Percentiles rank a stretch among this genome's conserved stretches.
phyloP scores from a whole-genome alignment of 2,797 vertebrate species.

The Phalanger gymnotis region DNA sequence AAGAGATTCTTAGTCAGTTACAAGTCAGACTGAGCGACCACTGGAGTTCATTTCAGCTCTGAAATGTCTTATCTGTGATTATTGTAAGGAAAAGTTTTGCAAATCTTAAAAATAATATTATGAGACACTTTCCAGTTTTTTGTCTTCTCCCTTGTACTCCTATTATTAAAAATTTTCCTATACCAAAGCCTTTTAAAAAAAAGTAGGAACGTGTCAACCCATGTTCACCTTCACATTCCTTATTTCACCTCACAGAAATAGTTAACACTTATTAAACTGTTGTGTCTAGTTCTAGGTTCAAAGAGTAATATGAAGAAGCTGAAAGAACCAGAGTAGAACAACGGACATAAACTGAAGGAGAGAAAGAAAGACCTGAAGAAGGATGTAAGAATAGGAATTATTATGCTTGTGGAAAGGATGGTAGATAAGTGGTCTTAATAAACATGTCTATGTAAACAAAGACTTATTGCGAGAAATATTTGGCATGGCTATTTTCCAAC shows the following conservation, averaged over 20 bases:
- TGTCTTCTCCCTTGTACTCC: background rate
- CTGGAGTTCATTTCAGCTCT: background rate
- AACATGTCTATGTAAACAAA: background rate
- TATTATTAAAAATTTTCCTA: background rate
- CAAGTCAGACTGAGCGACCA: background rate
- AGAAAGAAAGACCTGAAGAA: background rate
- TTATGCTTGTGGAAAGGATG: too few species aligned
- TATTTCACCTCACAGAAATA: background rate
- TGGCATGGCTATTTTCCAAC: background rate
- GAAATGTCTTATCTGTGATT: background rate
- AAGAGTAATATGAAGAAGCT: background rate
- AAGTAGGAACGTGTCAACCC: background rate
- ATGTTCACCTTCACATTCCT: background rate
- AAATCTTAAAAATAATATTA: background rate
- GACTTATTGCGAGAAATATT: background rate
- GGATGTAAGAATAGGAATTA: background rate
- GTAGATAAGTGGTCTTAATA: background rate
- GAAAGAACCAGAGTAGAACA: background rate
- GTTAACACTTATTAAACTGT: background rate
- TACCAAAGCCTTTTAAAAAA: background rate
- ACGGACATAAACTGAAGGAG: background rate
- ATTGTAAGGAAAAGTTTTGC: background rate
- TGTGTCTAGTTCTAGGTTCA: background rate
- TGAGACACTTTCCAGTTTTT: background rate
- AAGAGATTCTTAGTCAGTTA: background rate